A percentile compares a stretch with the other conserved stretches of the same genome.
phyloP scores from a whole-genome alignment of 2,113 vertebrate species.

The Isurus oxyrinchus region DNA sequence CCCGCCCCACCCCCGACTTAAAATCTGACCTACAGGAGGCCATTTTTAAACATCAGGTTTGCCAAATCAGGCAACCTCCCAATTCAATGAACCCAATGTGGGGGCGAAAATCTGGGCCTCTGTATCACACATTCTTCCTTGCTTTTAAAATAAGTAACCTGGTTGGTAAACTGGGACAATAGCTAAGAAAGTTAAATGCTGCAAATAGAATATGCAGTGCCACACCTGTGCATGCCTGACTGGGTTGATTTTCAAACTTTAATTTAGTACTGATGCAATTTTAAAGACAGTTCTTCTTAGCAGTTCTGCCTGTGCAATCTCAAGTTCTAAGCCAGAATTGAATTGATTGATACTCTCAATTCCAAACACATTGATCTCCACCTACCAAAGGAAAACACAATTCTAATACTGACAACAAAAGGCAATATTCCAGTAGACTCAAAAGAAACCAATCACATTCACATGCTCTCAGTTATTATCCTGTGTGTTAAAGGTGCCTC shows the following conservation, averaged over 20 bases:
- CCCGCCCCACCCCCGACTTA: too few relatives aligned
- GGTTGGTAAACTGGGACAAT: neutral
- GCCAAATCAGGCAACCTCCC: too few relatives aligned
- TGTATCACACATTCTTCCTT: neutral
- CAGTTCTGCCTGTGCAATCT: neutral
- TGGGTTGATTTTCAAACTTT: neutral
- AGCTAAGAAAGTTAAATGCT: neutral
- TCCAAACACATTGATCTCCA: neutral
- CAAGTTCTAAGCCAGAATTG: neutral
- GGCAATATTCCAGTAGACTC: neutral
- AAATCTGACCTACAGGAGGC: too few relatives aligned
- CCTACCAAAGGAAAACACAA: neutral
- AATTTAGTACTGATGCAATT: neutral
- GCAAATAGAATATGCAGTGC: neutral
- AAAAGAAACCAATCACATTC: neutral
- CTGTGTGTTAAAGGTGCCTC: neutral
- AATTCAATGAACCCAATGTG: too few relatives aligned
- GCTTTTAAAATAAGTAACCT: neutral
- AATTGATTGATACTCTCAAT: constrained; percentile 8
- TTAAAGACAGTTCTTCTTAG: neutral
- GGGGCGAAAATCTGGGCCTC: neutral
- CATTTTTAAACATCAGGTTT: too few relatives aligned
- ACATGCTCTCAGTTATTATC: neutral
- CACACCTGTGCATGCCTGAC: neutral
- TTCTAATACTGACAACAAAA: neutral